Percentiles rank a stretch among this genome's conserved stretches.
These are phyloP conservation scores for Eretmodus cyanostictus DNA, from an alignment of 2,113 vertebrate species.

Conservation along the genomic window DNA sequence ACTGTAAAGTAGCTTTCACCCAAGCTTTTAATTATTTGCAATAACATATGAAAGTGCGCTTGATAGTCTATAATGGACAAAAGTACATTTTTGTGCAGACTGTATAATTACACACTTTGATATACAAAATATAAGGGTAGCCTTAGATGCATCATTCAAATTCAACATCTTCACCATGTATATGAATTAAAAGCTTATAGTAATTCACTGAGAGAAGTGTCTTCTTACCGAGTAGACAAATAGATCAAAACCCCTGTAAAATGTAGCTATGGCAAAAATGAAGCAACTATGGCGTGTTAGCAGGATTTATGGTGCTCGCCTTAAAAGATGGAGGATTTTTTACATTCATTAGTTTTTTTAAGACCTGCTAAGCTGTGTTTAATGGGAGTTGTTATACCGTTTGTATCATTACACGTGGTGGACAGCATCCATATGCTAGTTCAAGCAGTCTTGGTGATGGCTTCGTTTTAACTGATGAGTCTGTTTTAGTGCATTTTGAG, in stretches of 20 bases:
- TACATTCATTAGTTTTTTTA: background rate
- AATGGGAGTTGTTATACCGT: rapidly evolving
- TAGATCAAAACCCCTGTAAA: background rate
- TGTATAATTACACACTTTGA: background rate
- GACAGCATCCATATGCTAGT: background rate
- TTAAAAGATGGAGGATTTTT: background rate
- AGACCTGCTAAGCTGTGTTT: background rate
- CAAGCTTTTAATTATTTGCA: background rate
- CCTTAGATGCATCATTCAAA: background rate
- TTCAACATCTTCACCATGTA: background rate
- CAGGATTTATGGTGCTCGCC: background rate
- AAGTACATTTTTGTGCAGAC: background rate
- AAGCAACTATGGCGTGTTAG: background rate
- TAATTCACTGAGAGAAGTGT: background rate
- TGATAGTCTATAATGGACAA: background rate
- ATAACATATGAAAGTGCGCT: background rate
- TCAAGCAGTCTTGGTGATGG: background rate
- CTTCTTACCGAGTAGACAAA: background rate
- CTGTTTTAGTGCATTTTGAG: background rate
- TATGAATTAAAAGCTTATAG: background rate
- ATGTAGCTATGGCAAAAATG: background rate
- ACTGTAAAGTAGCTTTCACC: background rate
- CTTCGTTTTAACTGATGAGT: background rate
- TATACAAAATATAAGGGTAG: background rate
- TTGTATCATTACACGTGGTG: background rate